Base-by-base conservation (phyloP, 2,888 invertebrate genomes). In the Heteromurus nitidus region DNA sequence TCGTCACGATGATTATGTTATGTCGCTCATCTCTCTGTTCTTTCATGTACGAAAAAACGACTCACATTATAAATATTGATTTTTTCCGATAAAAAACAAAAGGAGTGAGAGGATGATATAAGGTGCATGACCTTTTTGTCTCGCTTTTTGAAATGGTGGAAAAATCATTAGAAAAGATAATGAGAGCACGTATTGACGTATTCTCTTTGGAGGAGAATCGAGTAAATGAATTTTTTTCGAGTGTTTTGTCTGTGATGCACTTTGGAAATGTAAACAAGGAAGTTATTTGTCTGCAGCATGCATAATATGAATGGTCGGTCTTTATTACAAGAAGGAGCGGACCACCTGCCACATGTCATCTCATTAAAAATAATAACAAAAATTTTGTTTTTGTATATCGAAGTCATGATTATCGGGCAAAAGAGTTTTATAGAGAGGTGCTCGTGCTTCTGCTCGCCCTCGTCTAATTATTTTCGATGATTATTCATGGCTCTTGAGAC, bases 321-420 rank as follows among this genome's bases (percentile, higher is more conserved):
- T n/a, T n/a, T n/a, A n/a, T n/a, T n/a, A n/a, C n/a, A n/a, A 13
- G 11, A n/a, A n/a, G 20, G 31, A 26, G 18, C 3, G n/a, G 62
- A 62, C 62, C 62, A 62, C 62, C 62, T 62, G 62, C 62, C 31
- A 28, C 64, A 79, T 65, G 72, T 72, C 72, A 65, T 72, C 79
- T 79, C 79, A 79, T 79, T 79, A 79, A 79, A 69, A 70, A 74
- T 44, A 47, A 64, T 50, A 64, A 64, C n/a, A n/a, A n/a, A n/a
- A n/a, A n/a, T n/a, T n/a, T n/a, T n/a, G n/a, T n/a, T n/a, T n/a
- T n/a, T n/a, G n/a, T n/a, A n/a, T n/a, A n/a, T n/a, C n/a, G n/a
- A n/a, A 26, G 42, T 64, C 30, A 65, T 74, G 31, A 65, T 31
- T n/a, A 74, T 55, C 44, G 42, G 36, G 26, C 42, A n/a, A 42